Conservation (phyloP, 1,140 invertebrate genomes). For the Plutomurus gul region DNA sequence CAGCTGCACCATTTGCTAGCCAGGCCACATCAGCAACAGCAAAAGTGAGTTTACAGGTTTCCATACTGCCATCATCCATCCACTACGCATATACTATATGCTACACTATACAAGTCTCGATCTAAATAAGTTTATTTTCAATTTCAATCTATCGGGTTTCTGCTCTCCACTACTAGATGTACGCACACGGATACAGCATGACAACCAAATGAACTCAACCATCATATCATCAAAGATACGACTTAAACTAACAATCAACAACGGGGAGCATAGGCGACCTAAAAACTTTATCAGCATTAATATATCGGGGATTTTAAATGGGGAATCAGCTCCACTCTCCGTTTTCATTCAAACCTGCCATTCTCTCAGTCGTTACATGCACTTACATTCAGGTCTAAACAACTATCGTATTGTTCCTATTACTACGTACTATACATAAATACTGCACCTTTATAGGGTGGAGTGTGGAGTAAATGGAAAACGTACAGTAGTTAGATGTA, state of each 20-base stretch:
- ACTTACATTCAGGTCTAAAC: too few species aligned
- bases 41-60: constrained; percentile 36
- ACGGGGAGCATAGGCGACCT: constrained; percentile 9
- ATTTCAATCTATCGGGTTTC: not conserved
- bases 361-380: too few species aligned
- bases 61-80: not conserved
- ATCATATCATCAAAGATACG: not conserved
- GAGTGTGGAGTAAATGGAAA: not conserved
- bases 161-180: not conserved
- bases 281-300: constrained; percentile 14
- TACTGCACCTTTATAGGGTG: too few species aligned
- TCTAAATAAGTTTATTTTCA: constrained; percentile 25
- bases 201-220: constrained; percentile 1
- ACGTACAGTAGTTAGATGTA: too few species aligned
- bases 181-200: not conserved
- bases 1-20: constrained; percentile 30
- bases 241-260: not conserved
- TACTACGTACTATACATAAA: too few species aligned
- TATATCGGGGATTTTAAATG: constrained; percentile 9
- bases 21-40: constrained; percentile 24
- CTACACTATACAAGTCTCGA: not conserved
- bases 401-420: too few species aligned
- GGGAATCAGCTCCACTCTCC: not conserved
- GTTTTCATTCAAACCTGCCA: not conserved
- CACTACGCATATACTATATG: not conserved